Base-by-base conservation (phyloP, 2,113 vertebrate genomes). In the Tragelaphus imberbis region DNA sequence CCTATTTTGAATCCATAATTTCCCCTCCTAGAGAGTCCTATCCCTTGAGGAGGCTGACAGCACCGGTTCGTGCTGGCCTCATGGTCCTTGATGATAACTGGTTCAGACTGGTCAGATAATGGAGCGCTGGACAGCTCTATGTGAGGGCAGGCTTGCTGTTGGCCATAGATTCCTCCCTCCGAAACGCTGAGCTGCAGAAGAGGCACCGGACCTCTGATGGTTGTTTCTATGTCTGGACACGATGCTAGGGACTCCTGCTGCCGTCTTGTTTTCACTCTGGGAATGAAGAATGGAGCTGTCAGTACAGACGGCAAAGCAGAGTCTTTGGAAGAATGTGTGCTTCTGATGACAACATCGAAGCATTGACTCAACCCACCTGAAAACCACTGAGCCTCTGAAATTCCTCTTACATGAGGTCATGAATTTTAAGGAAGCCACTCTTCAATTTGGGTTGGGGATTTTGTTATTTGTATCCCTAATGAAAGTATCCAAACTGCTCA, bases 31-130 rank as follows among this genome's bases (percentile, higher is more conserved):
- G 30, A 12, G 56, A 71, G 30, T n/a, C n/a, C 10, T 5, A 1
- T 0, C 19, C 59, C 23, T 44, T 0, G 3, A 25, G 53, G 75
- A 27, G 49, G n/a, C 8, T 88, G 81, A 63, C 36, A 19, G 55
- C 25, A 6, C 33, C 1, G 0, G 49, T 59, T 36, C 33, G 1
- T 55, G 36, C 58, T 23, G 14, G 7, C 2, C 40, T 28, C 23
- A 44, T 6, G 53, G 1, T 7, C 36, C 44, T 51, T 27, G 12
- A 19, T 3, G 7, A 6, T 14, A 15, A 7, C 5, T 14, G 30
- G 23, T 49, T 13, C 21, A 17, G 36, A 30, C 14, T 1, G 68
- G 33, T 16, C 84, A 44, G 55, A 5, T 1, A 16, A 3, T 25
- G 14, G 5, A 49, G n/a, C 27, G 3, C 58, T 16, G 7, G 25